Percentiles rank a stretch among this genome's conserved stretches.
Conservation (phyloP, 2,797 vertebrate species). For the Lithobates pipiens region DNA sequence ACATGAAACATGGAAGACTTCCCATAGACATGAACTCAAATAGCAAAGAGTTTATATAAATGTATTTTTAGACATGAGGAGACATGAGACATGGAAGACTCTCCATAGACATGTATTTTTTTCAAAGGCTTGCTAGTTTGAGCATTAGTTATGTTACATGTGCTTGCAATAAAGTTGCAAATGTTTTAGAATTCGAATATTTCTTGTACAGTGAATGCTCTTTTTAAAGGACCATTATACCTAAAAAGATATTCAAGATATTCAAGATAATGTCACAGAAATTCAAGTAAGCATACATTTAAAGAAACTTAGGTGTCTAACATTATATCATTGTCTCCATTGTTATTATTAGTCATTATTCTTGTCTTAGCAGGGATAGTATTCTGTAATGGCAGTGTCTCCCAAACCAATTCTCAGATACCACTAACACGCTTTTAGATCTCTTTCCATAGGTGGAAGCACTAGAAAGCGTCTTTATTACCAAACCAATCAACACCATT, state of each 20-base stretch:
- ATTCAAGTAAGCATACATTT: not conserved
- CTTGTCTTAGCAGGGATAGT: not conserved
- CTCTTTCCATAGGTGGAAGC: no score
- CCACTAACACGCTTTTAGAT: no score
- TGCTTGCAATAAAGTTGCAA: conserved; percentile 27
- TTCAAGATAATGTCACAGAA: not conserved
- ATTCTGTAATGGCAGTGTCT: not conserved
- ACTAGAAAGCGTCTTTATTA: no score
- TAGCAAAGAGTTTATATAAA: no score
- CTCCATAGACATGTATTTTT: no score
- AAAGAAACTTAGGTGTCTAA: no score
- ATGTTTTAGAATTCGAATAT: not conserved
- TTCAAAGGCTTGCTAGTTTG: not conserved
- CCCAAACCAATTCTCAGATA: not conserved
- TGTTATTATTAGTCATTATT: not conserved
- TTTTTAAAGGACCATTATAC: not conserved
- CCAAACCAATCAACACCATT: no score
- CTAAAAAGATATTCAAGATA: not conserved
- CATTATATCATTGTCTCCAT: not conserved
- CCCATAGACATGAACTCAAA: no score
- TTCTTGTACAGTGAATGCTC: not conserved
- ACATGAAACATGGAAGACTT: no score
- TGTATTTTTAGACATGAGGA: no score
- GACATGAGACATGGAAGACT: no score
- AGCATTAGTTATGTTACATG: not conserved